Evolutionary conservation across 2,113 vertebrate species (phyloP).

Genomic region (Sialia sialis): DNA sequence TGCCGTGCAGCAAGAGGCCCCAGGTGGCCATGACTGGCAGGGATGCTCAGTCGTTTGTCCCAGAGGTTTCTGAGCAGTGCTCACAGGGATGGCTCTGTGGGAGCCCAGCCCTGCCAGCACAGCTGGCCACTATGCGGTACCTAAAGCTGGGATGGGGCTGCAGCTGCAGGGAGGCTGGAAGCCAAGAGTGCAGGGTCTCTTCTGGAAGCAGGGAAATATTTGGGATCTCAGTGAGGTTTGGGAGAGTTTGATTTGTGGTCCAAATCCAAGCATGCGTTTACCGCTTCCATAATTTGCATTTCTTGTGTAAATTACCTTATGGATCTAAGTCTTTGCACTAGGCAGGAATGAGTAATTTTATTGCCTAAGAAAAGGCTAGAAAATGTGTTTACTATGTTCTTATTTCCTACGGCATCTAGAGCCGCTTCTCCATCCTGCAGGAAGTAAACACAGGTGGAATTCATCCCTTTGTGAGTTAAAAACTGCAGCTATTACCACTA

Average conservation of each 20-base stretch:
- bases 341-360: not conserved
- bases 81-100: not conserved
- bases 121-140: not conserved
- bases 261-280: not conserved
- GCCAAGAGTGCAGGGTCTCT: not conserved
- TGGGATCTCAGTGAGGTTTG: not conserved
- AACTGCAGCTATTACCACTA: not conserved
- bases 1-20: accelerated
- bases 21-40: not conserved
- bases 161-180: not conserved
- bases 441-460: not conserved
- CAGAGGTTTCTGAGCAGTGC: accelerated
- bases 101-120: not conserved
- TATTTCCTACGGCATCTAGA: not conserved
- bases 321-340: not conserved
- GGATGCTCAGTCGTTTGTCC: not conserved
- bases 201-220: not conserved
- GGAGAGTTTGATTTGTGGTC: not conserved
- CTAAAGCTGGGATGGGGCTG: not conserved
- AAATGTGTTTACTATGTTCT: not conserved
- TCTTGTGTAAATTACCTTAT: not conserved
- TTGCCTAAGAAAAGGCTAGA: not conserved
- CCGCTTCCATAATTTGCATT: not conserved
- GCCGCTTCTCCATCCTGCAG: not conserved
- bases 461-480: not conserved